Evolutionary conservation across 2,888 invertebrate species (phyloP).

Genomic region (Drosophila atripex): DNA sequence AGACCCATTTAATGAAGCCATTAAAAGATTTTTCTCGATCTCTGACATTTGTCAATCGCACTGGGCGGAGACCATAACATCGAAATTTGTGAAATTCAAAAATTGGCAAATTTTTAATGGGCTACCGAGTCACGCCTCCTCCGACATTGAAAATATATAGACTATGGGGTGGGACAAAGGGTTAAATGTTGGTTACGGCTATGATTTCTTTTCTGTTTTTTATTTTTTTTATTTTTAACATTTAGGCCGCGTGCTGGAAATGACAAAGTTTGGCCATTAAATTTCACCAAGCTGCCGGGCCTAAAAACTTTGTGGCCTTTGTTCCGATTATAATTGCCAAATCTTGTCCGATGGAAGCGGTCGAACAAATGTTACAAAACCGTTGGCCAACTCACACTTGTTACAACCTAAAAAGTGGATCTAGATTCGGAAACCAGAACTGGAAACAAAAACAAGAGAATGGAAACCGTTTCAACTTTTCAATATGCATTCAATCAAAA

Average conservation of each 20-base stretch:
- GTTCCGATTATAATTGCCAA: slow-evolving; percentile 63
- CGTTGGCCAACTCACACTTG: slow-evolving; percentile 68
- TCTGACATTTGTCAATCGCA: slow-evolving; percentile 71
- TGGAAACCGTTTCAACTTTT: slow-evolving; percentile 57
- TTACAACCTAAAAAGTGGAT: slow-evolving; percentile 50
- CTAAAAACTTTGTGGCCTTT: slow-evolving; percentile 21
- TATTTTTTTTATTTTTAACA: neutral
- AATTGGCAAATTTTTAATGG: slow-evolving; percentile 59
- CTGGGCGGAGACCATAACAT: slow-evolving; percentile 70
- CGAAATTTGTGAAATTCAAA: slow-evolving; percentile 53
- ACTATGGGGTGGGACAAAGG: slow-evolving; percentile 50
- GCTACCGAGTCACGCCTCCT: slow-evolving; percentile 35
- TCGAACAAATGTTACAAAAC: slow-evolving; percentile 49
- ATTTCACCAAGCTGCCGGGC: slow-evolving; percentile 57
- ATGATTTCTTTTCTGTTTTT: slow-evolving; percentile 6
- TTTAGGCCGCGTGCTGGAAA: slow-evolving; percentile 48
- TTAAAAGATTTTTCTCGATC: slow-evolving; percentile 63
- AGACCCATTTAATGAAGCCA: slow-evolving; percentile 69
- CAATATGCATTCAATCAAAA: slow-evolving; percentile 77
- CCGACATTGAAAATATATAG: slow-evolving; percentile 16
- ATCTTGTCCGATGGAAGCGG: slow-evolving; percentile 51
- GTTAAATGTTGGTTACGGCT: slow-evolving; percentile 44
- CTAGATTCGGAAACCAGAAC: slow-evolving; percentile 34
- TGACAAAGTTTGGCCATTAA: slow-evolving; percentile 72
- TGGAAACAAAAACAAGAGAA: slow-evolving; percentile 24